These are phyloP conservation scores for Littorina saxatilis DNA, from an alignment of 1,140 invertebrate genomes.

Conservation along the genomic window DNA sequence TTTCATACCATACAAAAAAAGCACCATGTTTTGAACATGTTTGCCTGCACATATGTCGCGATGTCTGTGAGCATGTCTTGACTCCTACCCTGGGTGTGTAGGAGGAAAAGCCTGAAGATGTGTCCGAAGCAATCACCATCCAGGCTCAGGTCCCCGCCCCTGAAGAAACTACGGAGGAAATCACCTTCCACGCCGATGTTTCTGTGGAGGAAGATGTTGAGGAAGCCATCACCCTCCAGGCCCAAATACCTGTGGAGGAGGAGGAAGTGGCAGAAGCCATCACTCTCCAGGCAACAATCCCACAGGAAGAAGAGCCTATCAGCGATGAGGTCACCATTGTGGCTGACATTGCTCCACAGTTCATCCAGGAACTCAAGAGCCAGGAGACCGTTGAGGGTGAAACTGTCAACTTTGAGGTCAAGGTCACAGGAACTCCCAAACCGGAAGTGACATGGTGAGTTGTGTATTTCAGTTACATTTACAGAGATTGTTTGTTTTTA, in stretches of 20 bases:
- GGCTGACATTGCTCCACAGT: conserved; percentile 56
- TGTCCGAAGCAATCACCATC: conserved; percentile 24
- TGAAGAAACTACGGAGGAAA: conserved; percentile 33
- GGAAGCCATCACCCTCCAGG: conserved; percentile 44
- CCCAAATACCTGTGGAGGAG: background rate
- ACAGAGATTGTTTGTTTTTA: no score
- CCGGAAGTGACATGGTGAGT: conserved; percentile 72
- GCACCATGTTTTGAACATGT: no score
- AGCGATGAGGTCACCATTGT: conserved; percentile 60
- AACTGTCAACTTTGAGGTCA: conserved; percentile 75
- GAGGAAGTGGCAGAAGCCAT: conserved; percentile 29
- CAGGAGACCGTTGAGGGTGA: conserved; percentile 70
- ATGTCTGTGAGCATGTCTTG: background rate
- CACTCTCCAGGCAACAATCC: background rate
- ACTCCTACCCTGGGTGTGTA: background rate
- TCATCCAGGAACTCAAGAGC: conserved; percentile 60
- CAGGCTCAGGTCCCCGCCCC: background rate
- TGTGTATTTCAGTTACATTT: no score
- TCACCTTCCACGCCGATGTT: conserved; percentile 29
- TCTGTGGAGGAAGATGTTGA: conserved; percentile 26
- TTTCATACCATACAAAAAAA: no score
- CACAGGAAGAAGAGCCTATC: conserved; percentile 34
- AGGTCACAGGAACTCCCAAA: conserved; percentile 68
- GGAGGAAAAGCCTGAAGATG: conserved; percentile 15
- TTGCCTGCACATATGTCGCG: no score